Evolutionary conservation across 2,888 invertebrate genomes (phyloP).

Genomic region (Hyles lineata): DNA sequence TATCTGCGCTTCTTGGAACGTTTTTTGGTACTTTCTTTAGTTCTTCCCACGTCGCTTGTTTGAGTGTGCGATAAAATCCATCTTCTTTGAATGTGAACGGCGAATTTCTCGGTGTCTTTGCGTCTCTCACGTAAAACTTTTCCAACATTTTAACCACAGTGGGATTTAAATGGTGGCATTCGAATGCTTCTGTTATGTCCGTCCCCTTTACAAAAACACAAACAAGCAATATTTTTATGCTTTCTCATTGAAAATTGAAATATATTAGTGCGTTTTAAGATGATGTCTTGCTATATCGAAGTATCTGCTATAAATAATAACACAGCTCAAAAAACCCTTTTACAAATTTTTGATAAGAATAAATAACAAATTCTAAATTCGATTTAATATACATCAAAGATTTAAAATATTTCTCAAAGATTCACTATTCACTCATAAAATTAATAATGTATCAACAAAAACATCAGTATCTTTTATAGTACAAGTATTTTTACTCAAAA

Average conservation of each 20-base stretch:
- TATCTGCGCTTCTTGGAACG: conserved; percentile 49
- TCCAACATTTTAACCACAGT: conserved; percentile 85
- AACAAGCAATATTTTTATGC: conserved; percentile 23
- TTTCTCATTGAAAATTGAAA: not conserved
- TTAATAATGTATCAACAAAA: too few relatives aligned
- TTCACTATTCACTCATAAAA: too few relatives aligned
- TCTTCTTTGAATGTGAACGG: conserved; percentile 90
- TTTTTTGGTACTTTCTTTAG: conserved; percentile 80
- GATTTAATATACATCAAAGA: too few relatives aligned
- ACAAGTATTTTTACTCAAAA: too few relatives aligned
- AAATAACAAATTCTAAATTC: too few relatives aligned
- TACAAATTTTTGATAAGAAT: too few relatives aligned
- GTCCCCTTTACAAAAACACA: conserved; percentile 75
- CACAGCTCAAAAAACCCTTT: too few relatives aligned
- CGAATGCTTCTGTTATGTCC: conserved; percentile 87
- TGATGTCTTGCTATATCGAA: too few relatives aligned
- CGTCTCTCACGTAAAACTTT: conserved; percentile 88
- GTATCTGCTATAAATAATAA: too few relatives aligned
- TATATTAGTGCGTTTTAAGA: too few relatives aligned
- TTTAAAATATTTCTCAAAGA: too few relatives aligned
- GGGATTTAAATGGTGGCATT: conserved; percentile 82
- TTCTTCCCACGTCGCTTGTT: conserved; percentile 81
- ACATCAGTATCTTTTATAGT: too few relatives aligned
- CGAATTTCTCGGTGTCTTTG: conserved; percentile 86
- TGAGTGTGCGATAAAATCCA: conserved; percentile 90